A percentile compares a stretch with the other conserved stretches of the same genome.
Conservation (phyloP, 92 coral and sea anemone species). For the Siderastrea radians region DNA sequence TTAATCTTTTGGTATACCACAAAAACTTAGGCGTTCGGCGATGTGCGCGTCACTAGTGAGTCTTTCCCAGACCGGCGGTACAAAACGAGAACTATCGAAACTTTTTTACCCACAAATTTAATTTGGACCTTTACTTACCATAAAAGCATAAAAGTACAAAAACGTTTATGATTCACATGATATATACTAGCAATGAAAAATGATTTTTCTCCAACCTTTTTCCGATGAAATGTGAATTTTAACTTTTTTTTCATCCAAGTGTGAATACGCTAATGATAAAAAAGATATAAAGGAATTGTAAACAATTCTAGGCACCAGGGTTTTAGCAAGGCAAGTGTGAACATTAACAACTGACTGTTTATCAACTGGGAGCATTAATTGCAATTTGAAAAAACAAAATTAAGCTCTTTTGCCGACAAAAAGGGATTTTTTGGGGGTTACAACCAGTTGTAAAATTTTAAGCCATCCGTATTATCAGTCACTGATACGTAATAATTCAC, state of each 20-base stretch:
- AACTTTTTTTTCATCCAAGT: not conserved
- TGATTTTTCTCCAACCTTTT: not conserved
- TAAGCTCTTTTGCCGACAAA: too few species aligned
- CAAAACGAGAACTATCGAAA: too few species aligned
- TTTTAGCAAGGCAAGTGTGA: not conserved
- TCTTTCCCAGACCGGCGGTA: too few species aligned
- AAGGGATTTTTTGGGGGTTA: too few species aligned
- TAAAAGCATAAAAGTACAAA: not conserved
- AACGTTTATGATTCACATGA: not conserved
- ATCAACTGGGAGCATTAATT: not conserved
- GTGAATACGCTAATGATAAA: not conserved
- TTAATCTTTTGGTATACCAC: too few species aligned
- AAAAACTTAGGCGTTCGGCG: not conserved
- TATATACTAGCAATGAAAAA: not conserved
- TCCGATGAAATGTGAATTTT: not conserved
- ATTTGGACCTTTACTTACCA: not conserved
- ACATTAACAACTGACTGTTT: not conserved
- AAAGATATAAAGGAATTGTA: not conserved
- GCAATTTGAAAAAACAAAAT: too few species aligned
- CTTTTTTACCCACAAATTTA: not conserved
- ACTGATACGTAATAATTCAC: not conserved
- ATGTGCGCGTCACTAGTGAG: not conserved
- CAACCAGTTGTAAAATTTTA: too few species aligned
- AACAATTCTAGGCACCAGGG: not conserved
- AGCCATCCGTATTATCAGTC: too few species aligned